Percentiles rank a stretch among this genome's conserved stretches.
These are phyloP conservation scores for Drosophila sp. DNA, from an alignment of 1,140 invertebrate genomes.

Conservation along the genomic window DNA sequence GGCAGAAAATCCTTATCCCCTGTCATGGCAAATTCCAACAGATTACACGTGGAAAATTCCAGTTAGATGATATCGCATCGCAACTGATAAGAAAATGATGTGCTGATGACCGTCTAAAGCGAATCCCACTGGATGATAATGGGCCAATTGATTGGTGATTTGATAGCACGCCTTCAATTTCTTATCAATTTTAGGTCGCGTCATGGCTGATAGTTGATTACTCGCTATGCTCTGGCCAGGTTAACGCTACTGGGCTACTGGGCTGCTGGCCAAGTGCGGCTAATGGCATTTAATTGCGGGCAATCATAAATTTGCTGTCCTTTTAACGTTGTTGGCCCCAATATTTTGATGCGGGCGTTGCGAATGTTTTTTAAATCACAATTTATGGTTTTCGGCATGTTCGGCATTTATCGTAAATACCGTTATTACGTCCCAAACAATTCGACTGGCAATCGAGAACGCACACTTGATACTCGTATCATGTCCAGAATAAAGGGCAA, in stretches of 20 bases:
- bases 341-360: slow-evolving; percentile 29
- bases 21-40: background rate
- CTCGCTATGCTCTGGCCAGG: background rate
- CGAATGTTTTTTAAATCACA: slow-evolving; percentile 58
- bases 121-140: slow-evolving; percentile 2
- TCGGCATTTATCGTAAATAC: slow-evolving; percentile 57
- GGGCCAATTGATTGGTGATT: slow-evolving; percentile 4
- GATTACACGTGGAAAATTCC: slow-evolving; percentile 4
- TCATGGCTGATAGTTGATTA: slow-evolving; percentile 23
- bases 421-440: slow-evolving; percentile 42
- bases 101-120: background rate
- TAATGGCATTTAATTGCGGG: slow-evolving; percentile 51
- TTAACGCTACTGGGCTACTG: background rate
- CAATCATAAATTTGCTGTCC: slow-evolving; percentile 51
- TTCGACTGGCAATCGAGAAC: background rate
- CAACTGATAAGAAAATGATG: background rate
- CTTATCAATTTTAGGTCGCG: slow-evolving; percentile 29
- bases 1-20: slow-evolving; percentile 7
- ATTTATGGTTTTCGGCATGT: slow-evolving; percentile 52
- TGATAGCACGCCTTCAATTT: background rate
- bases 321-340: slow-evolving; percentile 17
- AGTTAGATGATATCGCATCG: background rate
- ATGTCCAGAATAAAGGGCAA: slow-evolving; percentile 40
- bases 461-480: slow-evolving; percentile 16
- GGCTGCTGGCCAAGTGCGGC: background rate